phyloP scores from a whole-genome alignment of 2,888 invertebrate genomes.

The Xiphydria camelus region DNA sequence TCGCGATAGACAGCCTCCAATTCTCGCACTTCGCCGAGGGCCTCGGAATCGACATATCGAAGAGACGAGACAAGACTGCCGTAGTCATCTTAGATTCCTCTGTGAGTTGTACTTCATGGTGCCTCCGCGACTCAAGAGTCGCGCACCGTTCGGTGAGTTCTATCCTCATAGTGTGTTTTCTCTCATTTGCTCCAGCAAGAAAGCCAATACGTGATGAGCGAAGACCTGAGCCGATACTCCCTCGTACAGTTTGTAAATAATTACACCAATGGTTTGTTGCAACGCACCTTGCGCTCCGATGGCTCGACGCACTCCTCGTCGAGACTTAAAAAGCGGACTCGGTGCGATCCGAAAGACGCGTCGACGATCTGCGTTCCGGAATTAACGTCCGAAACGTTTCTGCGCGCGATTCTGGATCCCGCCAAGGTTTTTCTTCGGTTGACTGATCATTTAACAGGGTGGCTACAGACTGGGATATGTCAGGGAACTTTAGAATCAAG shows the following conservation, averaged over 20 bases:
- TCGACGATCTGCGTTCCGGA: conserved; percentile 64
- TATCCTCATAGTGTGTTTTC: too few relatives aligned
- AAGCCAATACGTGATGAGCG: conserved; percentile 67
- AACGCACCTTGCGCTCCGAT: conserved; percentile 53
- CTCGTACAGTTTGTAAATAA: conserved; percentile 59
- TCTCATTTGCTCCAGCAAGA: conserved; percentile 70
- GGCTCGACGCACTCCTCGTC: conserved; percentile 25
- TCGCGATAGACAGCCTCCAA: conserved; percentile 74
- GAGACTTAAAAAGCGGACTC: conserved; percentile 23
- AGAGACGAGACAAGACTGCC: conserved; percentile 66
- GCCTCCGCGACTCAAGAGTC: too few relatives aligned
- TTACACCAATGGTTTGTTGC: conserved; percentile 57
- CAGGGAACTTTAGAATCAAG: too few relatives aligned
- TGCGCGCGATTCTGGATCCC: conserved; percentile 64
- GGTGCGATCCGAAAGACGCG: conserved; percentile 28
- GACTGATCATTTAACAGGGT: not conserved
- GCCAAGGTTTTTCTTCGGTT: conserved; percentile 60
- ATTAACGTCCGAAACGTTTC: conserved; percentile 69
- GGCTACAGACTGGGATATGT: too few relatives aligned
- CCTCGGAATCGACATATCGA: conserved; percentile 71
- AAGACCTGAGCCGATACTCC: conserved; percentile 50
- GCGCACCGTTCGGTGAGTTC: too few relatives aligned
- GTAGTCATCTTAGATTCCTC: conserved; percentile 73
- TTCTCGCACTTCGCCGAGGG: conserved; percentile 76
- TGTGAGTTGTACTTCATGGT: too few relatives aligned